Base-by-base conservation (phyloP, 2,888 invertebrate genomes). In the Acrobasis repandana region DNA sequence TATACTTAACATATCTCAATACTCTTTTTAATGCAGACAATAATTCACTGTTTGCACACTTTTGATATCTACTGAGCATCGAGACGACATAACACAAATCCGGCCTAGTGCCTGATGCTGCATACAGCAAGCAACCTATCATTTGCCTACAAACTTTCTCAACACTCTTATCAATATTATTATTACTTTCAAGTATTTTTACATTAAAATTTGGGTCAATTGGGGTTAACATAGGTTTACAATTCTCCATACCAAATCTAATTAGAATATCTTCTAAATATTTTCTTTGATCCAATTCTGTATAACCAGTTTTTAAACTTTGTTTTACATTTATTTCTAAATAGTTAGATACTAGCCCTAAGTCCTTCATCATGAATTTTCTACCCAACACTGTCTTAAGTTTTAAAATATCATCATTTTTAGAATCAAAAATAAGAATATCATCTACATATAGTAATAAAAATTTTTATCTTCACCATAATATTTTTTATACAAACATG, bases 361-460 rank as follows among this genome's bases (percentile, higher is more conserved):
- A 11, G 16, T 61, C 56, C 46, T 61, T 61, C 14, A 56, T 61
- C 46, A 51, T 28, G 33, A 61, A 56, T 56, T 56, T 15, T 11
- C n/a, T 28, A 38, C 28, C 33, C 6, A 56, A 38, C 15, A 58
- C 15, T 54, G 34, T 11, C 15, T 58, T 54, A n/a, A 54, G 4
- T 11, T 43, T 34, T 28, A 1, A 15, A 11, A 61, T 49, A 2
- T 56, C 10, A 9, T 1, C 6, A 1, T 36, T 18, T 36, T 54
- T 11, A 36, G 16, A 14, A 18, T 38, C 38, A 38, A 38, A 38
- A 11, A 38, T 38, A 11, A 56, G 10, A 1, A 56, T 3, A 56
- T 56, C 54, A 15, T 56, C 38, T 3, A 56, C 54, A 56, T 56
- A 56, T 2, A 56, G 10, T 1, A 56, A 8, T 15, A 56, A 8